Evolutionary conservation across 2,888 invertebrate species (phyloP), one percentile per base, ranked within the genome.

Genomic region (Nephrotoma guestfalica): DNA sequence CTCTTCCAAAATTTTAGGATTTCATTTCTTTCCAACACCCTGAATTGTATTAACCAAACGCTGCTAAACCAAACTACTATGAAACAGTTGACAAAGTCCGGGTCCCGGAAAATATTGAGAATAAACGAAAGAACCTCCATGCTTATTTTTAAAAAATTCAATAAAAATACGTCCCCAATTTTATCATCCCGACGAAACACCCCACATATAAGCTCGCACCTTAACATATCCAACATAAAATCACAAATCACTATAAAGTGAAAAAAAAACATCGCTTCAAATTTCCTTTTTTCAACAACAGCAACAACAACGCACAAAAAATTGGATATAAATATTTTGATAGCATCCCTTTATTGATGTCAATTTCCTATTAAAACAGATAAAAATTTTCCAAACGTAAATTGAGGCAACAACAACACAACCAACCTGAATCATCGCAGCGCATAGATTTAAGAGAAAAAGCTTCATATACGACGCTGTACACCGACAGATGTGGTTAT

Each of bases 281-380:
- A 84, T 84, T 84, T 84, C 84, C 84, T 84, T 84, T 84, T 84
- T 84, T 41, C n/a, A 84, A 84, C 13, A 41, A 84, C 41, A 84
- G 41, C 13, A 41, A 30, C 51, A 51, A 51, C 2, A 51, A 15
- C 0, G 18, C 9, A 71, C 9, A 71, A 71, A 71, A n/a, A 71
- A 30, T 71, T 71, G 71, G 71, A 71, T 71, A 71, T 71, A 71
- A 71, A 71, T 71, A 71, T 85, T 85, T 85, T 42, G 43, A 85
- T 85, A 85, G 43, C 85, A 43, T 84, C 85, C 85, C 85, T 85
- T 85, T 85, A 85, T 85, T 85, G 85, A 85, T 85, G 85, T 85
- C 85, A 85, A 85, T 85, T 85, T 85, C 85, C 85, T 85, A 43
- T 85, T 42, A 85, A 85, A 85, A 85, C 18, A 43, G 85, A 85